These are phyloP conservation scores for Ectemnius lituratus DNA, from an alignment of 2,888 invertebrate species.

Conservation along the genomic window DNA sequence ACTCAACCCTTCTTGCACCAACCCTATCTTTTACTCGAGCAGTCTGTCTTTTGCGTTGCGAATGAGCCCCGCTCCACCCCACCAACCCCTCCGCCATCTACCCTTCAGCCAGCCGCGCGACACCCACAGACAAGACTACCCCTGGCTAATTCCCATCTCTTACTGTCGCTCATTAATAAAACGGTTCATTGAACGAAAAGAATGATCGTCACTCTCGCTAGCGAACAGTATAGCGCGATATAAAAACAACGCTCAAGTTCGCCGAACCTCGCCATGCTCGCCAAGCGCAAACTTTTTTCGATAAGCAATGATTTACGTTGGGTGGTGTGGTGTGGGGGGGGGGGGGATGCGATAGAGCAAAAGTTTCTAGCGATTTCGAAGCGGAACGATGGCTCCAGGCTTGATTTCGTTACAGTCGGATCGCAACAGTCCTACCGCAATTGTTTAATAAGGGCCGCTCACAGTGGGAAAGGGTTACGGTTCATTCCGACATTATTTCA, in stretches of 20 bases:
- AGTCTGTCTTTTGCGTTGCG: not conserved
- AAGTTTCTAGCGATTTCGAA: not conserved
- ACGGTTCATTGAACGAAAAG: not conserved
- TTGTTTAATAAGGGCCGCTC: conserved; percentile 38
- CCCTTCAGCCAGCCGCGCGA: no score
- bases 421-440: conserved; percentile 23
- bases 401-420: conserved; percentile 47
- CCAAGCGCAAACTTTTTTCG: not conserved
- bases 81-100: no score
- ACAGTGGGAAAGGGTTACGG: conserved; percentile 62
- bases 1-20: not conserved
- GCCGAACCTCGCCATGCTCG: not conserved
- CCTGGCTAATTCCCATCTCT: no score
- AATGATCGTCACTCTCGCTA: not conserved
- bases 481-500: conserved; percentile 66
- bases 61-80: no score
- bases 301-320: not conserved
- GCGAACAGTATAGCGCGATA: not conserved
- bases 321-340: no score
- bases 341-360: not conserved
- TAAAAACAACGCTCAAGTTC: not conserved
- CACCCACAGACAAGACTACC: no score
- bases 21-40: not conserved
- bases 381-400: not conserved
- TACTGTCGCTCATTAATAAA: no score